phyloP scores from a whole-genome alignment of 2,797 vertebrate genomes.

The Eremophila alpestris region DNA sequence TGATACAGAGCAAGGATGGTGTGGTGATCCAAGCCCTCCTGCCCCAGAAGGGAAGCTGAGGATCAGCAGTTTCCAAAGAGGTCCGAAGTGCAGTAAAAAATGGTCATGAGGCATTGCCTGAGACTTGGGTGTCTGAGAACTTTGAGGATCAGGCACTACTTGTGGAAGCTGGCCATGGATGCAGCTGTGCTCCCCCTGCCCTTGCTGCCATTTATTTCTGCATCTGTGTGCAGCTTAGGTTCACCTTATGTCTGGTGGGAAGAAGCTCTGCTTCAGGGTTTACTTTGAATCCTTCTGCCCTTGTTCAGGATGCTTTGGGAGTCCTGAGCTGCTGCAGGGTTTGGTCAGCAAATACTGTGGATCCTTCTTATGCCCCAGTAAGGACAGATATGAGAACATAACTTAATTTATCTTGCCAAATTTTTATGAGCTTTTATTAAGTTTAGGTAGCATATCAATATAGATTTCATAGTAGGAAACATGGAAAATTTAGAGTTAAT shows the following conservation, averaged over 20 bases:
- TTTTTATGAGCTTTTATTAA: background rate
- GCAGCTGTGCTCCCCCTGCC: background rate
- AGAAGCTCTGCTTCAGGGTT: background rate
- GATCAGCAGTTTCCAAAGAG: background rate
- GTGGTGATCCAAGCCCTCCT: background rate
- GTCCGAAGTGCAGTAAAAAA: background rate
- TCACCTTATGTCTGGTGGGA: background rate
- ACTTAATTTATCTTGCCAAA: background rate
- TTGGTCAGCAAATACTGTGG: background rate
- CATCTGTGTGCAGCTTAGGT: background rate
- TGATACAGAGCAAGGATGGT: accelerated
- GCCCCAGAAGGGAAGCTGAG: background rate
- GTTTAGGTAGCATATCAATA: background rate
- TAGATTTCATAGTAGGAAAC: background rate
- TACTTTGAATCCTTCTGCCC: background rate
- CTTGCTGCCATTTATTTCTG: background rate
- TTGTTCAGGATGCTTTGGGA: background rate
- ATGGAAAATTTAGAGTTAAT: background rate
- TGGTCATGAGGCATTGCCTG: accelerated
- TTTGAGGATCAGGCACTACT: background rate
- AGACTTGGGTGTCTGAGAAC: background rate
- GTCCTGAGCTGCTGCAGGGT: background rate
- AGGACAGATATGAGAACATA: background rate
- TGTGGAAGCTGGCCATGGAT: background rate
- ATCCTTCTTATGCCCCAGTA: background rate